Evolutionary conservation across 2,888 invertebrate genomes (phyloP), one percentile per base, ranked within the genome.

Genomic region (Timema podura): DNA sequence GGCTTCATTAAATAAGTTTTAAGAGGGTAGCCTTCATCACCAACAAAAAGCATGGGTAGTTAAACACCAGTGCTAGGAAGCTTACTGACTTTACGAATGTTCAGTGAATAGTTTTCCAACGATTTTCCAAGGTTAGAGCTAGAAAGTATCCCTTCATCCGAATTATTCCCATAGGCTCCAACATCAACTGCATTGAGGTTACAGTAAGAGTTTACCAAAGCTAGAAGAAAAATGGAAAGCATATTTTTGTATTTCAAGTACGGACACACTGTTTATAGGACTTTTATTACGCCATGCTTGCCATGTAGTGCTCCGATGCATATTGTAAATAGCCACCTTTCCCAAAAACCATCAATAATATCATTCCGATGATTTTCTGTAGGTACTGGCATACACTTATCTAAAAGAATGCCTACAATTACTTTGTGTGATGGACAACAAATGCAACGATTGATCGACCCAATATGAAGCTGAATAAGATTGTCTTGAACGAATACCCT

Each of bases 141-240:
- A 16, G 6, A 8, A 61, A 61, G 13, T 61, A 61, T 44, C 13
- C 30, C 61, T 9, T 45, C 61, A 44, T 61, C 61, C 0, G 61
- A 61, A 8, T 61, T 61, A 8, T 16, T 61, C 1, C 61, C 30
- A 11, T 61, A 61, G 5, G 61, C 61, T 8, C 61, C 61, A 30
- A 61, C 61, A 44, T 61, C 61, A 61, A 30, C 61, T 61, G 61
- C 61, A 61, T 44, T 61, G 61, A 61, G 45, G 30, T 61, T 61
- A 45, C 13, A 61, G 45, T 30, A 44, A 61, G 61, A 61, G 61
- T 61, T 10, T 6, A 61, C 61, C 13, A 61, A 45, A 61, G 30
- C 61, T 16, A 61, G 30, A 13, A 61, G 61, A 61, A 61, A 30
- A 6, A 30, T 59, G 11, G 59, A 59, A 59, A 10, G 44, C 5